These are phyloP conservation scores for Thunnus maccoyii DNA, from an alignment of 2,113 vertebrate genomes.

Conservation along the genomic window DNA sequence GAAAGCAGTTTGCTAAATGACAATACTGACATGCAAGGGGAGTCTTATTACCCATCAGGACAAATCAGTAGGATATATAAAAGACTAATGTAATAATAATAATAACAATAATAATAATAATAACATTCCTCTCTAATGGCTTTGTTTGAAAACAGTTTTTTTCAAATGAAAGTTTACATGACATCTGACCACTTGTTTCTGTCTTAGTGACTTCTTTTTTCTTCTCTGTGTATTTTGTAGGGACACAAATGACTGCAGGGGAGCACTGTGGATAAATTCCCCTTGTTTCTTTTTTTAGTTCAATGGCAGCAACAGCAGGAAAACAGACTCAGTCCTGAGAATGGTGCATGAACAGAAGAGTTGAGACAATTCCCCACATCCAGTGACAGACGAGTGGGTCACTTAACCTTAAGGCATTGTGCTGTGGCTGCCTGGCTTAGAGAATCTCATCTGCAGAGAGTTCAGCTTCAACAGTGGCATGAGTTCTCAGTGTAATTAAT, in stretches of 20 bases:
- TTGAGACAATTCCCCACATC: constrained; percentile 39
- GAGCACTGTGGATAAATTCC: constrained; percentile 25
- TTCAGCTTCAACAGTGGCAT: constrained; percentile 54
- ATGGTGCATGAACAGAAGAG: constrained; percentile 11
- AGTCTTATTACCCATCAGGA: constrained; percentile 33
- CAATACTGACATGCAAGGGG: constrained; percentile 10
- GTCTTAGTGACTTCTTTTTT: neutral
- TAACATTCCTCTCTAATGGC: neutral
- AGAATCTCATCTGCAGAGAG: constrained; percentile 63
- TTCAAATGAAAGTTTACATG: neutral
- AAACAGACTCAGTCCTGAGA: constrained; percentile 24
- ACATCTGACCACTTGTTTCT: constrained; percentile 21
- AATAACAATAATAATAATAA: neutral
- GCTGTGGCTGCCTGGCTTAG: constrained; percentile 31
- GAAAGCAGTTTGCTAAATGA: constrained; percentile 17
- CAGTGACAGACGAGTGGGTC: constrained; percentile 61
- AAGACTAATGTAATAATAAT: neutral
- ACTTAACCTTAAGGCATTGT: constrained; percentile 58
- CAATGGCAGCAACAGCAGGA: neutral
- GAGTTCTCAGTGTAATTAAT: constrained; percentile 80
- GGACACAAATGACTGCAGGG: constrained; percentile 55
- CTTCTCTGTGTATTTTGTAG: neutral
- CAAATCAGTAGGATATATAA: constrained; percentile 6
- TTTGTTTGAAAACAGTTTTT: neutral
- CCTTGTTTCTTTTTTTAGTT: constrained; percentile 28